A percentile compares a stretch with the other conserved stretches of the same genome.
Evolutionary conservation across 2,797 vertebrate species (phyloP).

Genomic region (Smutsia temminckii): DNA sequence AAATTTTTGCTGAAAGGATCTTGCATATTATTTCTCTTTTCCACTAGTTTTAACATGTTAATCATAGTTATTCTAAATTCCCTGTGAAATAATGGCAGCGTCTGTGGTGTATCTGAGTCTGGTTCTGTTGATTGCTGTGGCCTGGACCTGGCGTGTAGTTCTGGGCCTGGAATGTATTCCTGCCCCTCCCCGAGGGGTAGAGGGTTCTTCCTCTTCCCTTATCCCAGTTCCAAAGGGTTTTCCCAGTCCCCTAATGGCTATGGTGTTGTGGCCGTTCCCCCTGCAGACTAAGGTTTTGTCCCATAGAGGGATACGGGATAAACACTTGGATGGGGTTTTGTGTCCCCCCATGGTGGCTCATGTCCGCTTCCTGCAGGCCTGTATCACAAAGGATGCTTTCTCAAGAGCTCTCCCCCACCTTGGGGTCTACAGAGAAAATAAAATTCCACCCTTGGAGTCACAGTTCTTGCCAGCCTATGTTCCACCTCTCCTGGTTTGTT

Average conservation of each 20-base stretch:
- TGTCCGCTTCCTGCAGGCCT: not conserved
- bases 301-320: not conserved
- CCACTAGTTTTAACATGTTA: not conserved
- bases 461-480: not conserved
- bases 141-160: not conserved
- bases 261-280: not conserved
- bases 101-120: not conserved
- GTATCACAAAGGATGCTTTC: not conserved
- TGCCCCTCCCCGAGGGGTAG: not conserved
- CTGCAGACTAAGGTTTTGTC: not conserved
- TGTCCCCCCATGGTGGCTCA: not conserved
- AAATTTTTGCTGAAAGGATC: not conserved
- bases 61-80: not conserved
- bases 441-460: not conserved
- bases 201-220: not conserved
- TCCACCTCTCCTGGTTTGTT: not conserved
- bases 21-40: not conserved
- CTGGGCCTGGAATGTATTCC: not conserved
- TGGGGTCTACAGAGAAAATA: not conserved
- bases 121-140: not conserved
- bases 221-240: not conserved
- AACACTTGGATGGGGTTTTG: not conserved
- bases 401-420: not conserved
- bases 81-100: not conserved
- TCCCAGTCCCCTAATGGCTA: not conserved